Percentiles rank a stretch among this genome's conserved stretches.
These are phyloP conservation scores for Dusona sp. DNA, from an alignment of 2,888 invertebrate genomes.

Conservation along the genomic window DNA sequence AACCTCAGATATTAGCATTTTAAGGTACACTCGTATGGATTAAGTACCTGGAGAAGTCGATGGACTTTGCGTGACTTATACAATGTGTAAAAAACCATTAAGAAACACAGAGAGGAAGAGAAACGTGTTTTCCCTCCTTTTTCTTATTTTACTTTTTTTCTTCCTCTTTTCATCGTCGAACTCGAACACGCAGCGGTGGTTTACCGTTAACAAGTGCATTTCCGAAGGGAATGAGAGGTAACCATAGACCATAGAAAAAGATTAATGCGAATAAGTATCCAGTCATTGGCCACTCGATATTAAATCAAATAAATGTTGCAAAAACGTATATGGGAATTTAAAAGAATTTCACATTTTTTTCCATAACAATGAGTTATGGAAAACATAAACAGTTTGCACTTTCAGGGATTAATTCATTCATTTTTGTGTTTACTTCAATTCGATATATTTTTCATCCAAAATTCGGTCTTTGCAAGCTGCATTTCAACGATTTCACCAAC, in stretches of 20 bases:
- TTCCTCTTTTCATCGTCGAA: constrained; percentile 49
- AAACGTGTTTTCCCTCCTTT: constrained; percentile 37
- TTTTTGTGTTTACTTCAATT: neutral
- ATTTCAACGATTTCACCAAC: neutral
- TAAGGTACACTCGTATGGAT: neutral
- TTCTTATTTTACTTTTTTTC: constrained; percentile 21
- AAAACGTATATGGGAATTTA: neutral
- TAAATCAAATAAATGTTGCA: neutral
- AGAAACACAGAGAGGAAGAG: constrained; percentile 37
- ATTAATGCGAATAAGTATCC: neutral
- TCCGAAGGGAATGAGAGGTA: constrained; percentile 33
- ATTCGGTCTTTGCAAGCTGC: neutral
- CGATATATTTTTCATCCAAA: neutral
- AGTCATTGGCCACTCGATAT: constrained; percentile 31
- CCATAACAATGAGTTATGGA: neutral
- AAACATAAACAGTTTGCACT: neutral
- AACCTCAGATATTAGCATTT: neutral
- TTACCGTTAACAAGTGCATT: constrained; percentile 61
- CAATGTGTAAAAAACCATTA: constrained; percentile 23
- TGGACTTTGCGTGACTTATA: constrained; percentile 62
- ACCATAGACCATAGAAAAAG: constrained; percentile 39
- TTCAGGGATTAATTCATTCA: neutral
- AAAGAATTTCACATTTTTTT: neutral
- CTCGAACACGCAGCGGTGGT: constrained; percentile 49
- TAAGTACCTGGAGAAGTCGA: constrained; percentile 42